Conservation (phyloP, 2,888 invertebrate genomes). For the Macrophya annulata region DNA sequence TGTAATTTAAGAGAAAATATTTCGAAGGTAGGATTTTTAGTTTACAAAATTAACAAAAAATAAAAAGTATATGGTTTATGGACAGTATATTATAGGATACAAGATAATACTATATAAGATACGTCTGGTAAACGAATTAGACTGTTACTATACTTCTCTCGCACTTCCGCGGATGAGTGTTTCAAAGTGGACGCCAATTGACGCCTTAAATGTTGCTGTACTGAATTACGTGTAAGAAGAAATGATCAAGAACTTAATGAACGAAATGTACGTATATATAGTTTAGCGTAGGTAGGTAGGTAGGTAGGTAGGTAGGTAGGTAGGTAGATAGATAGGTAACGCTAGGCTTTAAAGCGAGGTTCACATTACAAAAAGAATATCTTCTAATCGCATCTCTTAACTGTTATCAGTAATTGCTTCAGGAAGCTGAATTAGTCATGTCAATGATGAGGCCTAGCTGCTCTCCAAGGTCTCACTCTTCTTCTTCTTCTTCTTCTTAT, state of each 20-base stretch:
- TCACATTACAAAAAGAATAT: conserved; percentile 17
- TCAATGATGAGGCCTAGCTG: conserved; percentile 37
- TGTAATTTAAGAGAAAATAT: too few species aligned
- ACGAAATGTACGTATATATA: not conserved
- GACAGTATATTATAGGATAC: not conserved
- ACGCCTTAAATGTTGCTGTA: conserved; percentile 38
- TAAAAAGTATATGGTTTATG: too few species aligned
- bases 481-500: not conserved
- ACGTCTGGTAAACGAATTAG: conserved; percentile 17
- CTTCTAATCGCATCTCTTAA: conserved; percentile 21
- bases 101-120: not conserved
- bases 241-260: not conserved
- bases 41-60: too few species aligned
- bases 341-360: not conserved
- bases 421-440: conserved; percentile 50
- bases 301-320: conserved; percentile 5
- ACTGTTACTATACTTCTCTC: conserved; percentile 7
- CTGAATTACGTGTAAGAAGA: conserved; percentile 7
- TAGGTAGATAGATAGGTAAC: not conserved
- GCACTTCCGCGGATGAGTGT: conserved; percentile 51
- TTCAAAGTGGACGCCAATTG: conserved; percentile 48
- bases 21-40: too few species aligned
- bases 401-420: conserved; percentile 21
- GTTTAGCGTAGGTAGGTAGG: conserved; percentile 7
- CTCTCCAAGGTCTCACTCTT: conserved; percentile 14